phyloP scores from a whole-genome alignment of 2,113 vertebrate species.

The Melanocharis versteri region DNA sequence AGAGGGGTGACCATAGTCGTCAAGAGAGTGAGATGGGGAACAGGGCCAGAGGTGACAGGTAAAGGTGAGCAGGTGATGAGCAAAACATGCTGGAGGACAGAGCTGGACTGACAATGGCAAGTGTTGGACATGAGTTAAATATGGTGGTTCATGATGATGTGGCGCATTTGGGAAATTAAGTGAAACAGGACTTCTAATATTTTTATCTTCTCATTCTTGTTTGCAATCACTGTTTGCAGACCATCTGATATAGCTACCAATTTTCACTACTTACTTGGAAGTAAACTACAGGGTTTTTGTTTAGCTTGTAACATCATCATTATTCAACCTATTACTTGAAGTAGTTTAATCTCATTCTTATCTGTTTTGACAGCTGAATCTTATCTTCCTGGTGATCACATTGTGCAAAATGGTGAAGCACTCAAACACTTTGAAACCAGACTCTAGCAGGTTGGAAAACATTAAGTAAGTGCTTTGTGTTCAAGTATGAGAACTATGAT shows the following conservation, averaged over 20 bases:
- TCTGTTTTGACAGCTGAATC: conserved; percentile 93
- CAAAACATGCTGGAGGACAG: not conserved
- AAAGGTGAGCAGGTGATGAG: not conserved
- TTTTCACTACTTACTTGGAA: not conserved
- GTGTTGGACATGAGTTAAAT: not conserved
- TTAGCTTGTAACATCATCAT: conserved; percentile 50
- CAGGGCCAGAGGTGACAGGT: not conserved
- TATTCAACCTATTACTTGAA: conserved; percentile 43
- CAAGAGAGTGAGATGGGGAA: rapidly evolving
- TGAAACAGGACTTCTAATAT: not conserved
- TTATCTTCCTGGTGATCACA: conserved; percentile 99
- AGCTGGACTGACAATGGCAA: not conserved
- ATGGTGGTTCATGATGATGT: not conserved
- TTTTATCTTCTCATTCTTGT: not conserved
- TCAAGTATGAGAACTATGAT: conserved; percentile 70
- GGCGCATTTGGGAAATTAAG: not conserved
- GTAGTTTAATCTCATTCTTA: conserved; percentile 72
- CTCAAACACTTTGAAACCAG: conserved; percentile 98
- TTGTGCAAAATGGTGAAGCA: conserved; percentile 99
- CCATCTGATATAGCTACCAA: not conserved
- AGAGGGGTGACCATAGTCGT: not conserved
- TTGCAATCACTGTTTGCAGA: not conserved
- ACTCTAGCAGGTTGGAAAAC: conserved; percentile 99
- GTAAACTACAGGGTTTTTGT: conserved; percentile 1
- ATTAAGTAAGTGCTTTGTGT: conserved; percentile 95